Percentiles rank a stretch among this genome's conserved stretches.
These are phyloP conservation scores for Anorthoa munda DNA, from an alignment of 2,888 invertebrate species.

Conservation along the genomic window DNA sequence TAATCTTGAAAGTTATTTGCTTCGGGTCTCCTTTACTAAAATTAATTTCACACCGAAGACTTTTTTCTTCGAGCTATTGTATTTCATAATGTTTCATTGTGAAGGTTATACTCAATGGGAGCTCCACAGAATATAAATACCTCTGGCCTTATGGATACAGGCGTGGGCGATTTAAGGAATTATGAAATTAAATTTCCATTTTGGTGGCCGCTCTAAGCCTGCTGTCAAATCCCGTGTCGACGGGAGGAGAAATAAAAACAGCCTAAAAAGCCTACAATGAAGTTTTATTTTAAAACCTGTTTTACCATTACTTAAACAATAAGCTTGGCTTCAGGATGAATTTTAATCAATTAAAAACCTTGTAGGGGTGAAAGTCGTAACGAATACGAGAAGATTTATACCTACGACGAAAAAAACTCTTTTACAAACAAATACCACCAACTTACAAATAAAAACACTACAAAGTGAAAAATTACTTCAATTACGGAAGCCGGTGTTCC, in stretches of 20 bases:
- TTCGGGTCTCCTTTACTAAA: neutral
- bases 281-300: too few relatives aligned
- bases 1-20: neutral
- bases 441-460: too few relatives aligned
- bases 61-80: neutral
- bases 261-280: too few relatives aligned
- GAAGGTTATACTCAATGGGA: constrained; percentile 1
- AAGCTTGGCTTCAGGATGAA: too few relatives aligned
- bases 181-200: neutral
- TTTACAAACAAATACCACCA: too few relatives aligned
- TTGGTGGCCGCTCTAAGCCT: neutral
- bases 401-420: too few relatives aligned
- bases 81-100: constrained; percentile 12
- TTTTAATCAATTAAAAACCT: too few relatives aligned
- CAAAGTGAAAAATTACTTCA: too few relatives aligned
- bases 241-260: neutral
- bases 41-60: constrained; percentile 11
- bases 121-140: constrained; percentile 5
- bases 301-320: too few relatives aligned
- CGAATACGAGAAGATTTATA: too few relatives aligned
- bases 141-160: neutral
- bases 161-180: neutral
- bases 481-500: too few relatives aligned
- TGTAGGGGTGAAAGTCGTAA: too few relatives aligned
- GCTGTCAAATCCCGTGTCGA: neutral